These are phyloP conservation scores for Carettochelys insculpta DNA, from an alignment of 2,113 vertebrate species.

Conservation along the genomic window DNA sequence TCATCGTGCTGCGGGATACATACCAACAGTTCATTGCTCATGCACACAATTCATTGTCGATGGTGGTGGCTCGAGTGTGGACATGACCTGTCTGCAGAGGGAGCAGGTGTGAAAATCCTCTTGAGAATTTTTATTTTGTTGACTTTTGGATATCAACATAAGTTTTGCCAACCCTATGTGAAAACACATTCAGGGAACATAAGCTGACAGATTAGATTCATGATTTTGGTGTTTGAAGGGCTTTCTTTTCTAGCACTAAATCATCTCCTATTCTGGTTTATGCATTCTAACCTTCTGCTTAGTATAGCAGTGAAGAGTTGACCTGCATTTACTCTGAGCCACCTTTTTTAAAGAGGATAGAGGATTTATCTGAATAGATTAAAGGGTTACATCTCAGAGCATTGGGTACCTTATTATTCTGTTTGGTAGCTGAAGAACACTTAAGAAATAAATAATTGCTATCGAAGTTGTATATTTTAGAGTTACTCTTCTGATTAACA, in stretches of 20 bases:
- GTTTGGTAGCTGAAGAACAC: neutral
- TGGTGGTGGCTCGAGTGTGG: no score
- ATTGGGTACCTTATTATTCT: neutral
- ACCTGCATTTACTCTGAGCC: constrained; percentile 11
- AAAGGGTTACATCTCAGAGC: neutral
- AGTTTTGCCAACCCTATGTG: no score
- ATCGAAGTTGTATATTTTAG: neutral
- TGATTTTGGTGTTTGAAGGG: constrained; percentile 53
- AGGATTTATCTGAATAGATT: constrained; percentile 35
- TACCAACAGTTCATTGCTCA: no score
- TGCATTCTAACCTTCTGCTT: constrained; percentile 59
- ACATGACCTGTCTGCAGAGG: no score
- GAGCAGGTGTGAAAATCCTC: no score
- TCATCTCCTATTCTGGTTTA: constrained; percentile 59
- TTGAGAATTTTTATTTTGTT: no score
- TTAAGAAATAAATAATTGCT: neutral
- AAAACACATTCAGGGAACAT: neutral
- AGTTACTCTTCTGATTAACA: fast-evolving
- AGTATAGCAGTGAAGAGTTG: constrained; percentile 48
- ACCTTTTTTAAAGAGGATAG: constrained; percentile 44
- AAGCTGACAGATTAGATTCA: constrained; percentile 49
- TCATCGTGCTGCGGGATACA: no score
- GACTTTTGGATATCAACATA: no score
- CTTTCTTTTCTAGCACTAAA: constrained; percentile 63
- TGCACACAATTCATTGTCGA: no score